Percentiles rank a stretch among this genome's conserved stretches.
Evolutionary conservation across 2,888 invertebrate species (phyloP).

Genomic region (Callyntrura sp.): DNA sequence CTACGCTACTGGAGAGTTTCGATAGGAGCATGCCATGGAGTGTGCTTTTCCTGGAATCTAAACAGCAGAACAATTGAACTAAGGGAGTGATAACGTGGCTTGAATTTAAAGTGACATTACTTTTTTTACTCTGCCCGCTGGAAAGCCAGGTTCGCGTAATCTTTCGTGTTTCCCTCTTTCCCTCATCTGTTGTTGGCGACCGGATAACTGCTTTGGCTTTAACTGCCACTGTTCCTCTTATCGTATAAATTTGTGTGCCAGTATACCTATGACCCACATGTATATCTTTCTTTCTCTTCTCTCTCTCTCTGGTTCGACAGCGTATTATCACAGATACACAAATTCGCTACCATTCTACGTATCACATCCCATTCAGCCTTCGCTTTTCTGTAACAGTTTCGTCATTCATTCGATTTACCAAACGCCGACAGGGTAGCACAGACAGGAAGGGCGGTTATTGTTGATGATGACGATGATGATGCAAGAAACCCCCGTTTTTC

Average conservation of each 20-base stretch:
- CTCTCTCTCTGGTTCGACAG: slow-evolving; percentile 12
- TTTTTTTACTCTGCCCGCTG: slow-evolving; percentile 25
- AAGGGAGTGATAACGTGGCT: slow-evolving; percentile 77
- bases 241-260: slow-evolving; percentile 52
- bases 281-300: slow-evolving; percentile 50
- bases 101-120: slow-evolving; percentile 73
- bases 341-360: slow-evolving; percentile 37
- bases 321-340: slow-evolving; percentile 55
- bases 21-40: slow-evolving; percentile 56
- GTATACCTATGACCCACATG: slow-evolving; percentile 62
- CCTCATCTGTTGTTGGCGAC: slow-evolving; percentile 44
- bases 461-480: slow-evolving; percentile 60
- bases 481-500: slow-evolving; percentile 65
- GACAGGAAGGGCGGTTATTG: background rate
- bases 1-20: background rate
- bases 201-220: slow-evolving; percentile 54
- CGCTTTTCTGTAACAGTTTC: slow-evolving; percentile 47
- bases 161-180: slow-evolving; percentile 57
- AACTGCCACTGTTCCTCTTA: slow-evolving; percentile 13
- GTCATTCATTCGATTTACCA: slow-evolving; percentile 59
- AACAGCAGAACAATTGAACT: slow-evolving; percentile 75
- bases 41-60: slow-evolving; percentile 65
- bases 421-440: slow-evolving; percentile 32
- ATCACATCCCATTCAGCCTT: slow-evolving; percentile 33
- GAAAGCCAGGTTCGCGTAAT: slow-evolving; percentile 54